Conservation (phyloP, 2,113 vertebrate species). For the Marmota flaviventris region DNA sequence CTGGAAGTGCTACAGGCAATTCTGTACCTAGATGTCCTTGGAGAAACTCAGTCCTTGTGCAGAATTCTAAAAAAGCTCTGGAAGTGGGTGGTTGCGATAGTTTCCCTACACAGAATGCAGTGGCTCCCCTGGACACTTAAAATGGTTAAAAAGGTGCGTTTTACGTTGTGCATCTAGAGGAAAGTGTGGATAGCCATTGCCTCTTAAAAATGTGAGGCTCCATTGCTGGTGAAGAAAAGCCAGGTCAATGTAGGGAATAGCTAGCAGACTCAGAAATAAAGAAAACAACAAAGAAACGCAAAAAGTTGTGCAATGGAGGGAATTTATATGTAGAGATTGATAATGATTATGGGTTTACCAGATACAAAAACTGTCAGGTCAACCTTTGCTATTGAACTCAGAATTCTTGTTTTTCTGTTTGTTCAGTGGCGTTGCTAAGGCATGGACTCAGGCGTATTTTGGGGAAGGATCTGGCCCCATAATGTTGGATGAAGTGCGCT, state of each 20-base stretch:
- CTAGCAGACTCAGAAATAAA: background rate
- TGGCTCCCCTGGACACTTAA: background rate
- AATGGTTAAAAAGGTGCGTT: background rate
- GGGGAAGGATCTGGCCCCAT: slow-evolving; percentile 93
- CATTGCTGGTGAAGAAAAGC: background rate
- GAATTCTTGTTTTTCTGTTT: slow-evolving; percentile 22
- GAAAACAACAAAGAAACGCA: background rate
- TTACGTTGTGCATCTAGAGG: background rate
- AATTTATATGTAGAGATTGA: background rate
- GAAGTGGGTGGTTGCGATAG: background rate
- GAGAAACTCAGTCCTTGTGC: background rate
- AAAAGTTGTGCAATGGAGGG: background rate
- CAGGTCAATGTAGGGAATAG: background rate
- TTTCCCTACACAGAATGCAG: background rate
- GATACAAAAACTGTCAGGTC: background rate
- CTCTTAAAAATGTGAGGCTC: background rate
- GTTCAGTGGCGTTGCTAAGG: slow-evolving; percentile 93
- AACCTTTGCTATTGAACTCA: background rate
- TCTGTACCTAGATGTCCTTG: no score
- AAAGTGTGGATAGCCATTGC: background rate
- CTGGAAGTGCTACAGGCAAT: background rate
- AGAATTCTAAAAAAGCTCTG: background rate
- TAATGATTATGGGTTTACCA: background rate
- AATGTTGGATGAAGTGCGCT: slow-evolving; percentile 95
- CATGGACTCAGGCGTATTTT: slow-evolving; percentile 93